Evolutionary conservation across 2,113 vertebrate species (phyloP), one percentile per base, ranked within the genome.

Genomic region (Oreocharis arfaki): DNA sequence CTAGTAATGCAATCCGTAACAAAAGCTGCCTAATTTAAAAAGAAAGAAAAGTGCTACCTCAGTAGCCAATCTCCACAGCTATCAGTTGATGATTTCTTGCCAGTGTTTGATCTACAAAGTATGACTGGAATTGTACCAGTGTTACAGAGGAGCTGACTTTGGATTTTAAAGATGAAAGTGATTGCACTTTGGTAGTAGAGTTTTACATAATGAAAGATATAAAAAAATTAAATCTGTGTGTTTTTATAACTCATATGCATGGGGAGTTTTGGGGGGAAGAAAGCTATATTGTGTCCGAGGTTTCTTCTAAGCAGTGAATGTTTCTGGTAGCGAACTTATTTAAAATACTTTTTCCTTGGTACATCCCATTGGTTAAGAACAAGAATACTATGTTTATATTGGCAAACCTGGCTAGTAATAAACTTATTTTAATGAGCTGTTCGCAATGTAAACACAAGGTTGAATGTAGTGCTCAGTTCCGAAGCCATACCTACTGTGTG

Each of bases 321-420:
- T 68, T 93, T 90, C 41, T 84, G 49, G 28, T 94, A 77, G 79
- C 19, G 67, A 46, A 94, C 84, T 47, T 75, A 67, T 95, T 79
- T 87, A 17, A 92, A 90, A 84, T 74, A 41, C 33, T 71, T 86
- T 64, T 90, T 79, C 64, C 76, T 83, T 84, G n/a, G 30, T 94
- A 74, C 44, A 46, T 80, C 75, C 32, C 44, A 33, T 84, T 89
- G 82, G 82, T 90, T 91, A 75, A 93, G 86, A 87, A 55, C 49
- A 74, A 94, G 90, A 95, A 82, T 92, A 95, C 53, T 56, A 7
- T 87, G 93, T 97, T 97, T 96, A 93, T 67, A 76, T 81, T 96
- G 93, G 89, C 94, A 93, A 65, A 53, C 74, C 49, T 85, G 80
- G 37, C 53, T 71, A 75, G 92, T 75, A 84, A 90, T 96, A 96